Conservation (phyloP, 2,113 vertebrate species). For the Craseonycteris thonglongyai region DNA sequence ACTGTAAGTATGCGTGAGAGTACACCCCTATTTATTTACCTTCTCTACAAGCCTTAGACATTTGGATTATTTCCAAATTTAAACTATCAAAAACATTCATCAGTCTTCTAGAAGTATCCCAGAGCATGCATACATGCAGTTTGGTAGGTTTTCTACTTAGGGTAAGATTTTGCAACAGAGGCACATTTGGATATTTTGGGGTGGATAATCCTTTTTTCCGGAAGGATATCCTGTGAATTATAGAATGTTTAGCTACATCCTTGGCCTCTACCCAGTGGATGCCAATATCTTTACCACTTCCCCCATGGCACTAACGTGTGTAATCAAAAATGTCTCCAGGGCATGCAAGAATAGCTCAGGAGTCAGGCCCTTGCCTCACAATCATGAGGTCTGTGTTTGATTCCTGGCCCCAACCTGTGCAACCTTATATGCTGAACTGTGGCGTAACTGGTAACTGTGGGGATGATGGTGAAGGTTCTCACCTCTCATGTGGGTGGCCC, state of each 20-base stretch:
- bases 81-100: background rate
- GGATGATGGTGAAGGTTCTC: too few relatives aligned
- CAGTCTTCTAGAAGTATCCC: background rate
- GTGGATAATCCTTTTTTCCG: background rate
- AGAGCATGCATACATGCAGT: fast-evolving
- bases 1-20: background rate
- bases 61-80: background rate
- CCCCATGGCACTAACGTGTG: fast-evolving
- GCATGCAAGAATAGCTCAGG: too few relatives aligned
- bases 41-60: background rate
- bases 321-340: background rate
- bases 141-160: background rate
- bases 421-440: too few relatives aligned
- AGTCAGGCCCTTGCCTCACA: too few relatives aligned
- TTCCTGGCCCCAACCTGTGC: too few relatives aligned
- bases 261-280: background rate
- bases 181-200: background rate
- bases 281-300: background rate
- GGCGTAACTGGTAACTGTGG: too few relatives aligned
- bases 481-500: too few relatives aligned
- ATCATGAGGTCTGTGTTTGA: too few relatives aligned
- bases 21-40: background rate
- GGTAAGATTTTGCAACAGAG: background rate
- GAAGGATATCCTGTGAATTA: background rate
- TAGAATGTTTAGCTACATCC: background rate